Conservation (phyloP, 2,797 vertebrate genomes). For the Anguilla marmorata region DNA sequence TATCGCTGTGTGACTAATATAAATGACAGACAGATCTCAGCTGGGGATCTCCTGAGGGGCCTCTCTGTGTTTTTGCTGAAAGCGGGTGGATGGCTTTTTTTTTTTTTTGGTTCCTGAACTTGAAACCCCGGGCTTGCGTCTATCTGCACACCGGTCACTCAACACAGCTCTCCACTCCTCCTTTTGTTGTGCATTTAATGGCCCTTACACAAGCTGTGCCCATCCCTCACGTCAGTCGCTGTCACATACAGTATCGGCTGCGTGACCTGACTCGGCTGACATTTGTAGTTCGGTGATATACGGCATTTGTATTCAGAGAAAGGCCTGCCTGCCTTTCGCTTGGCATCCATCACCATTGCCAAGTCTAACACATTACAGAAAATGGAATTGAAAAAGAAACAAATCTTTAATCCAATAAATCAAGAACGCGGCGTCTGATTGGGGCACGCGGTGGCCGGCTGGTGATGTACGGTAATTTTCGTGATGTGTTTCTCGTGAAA, state of each 20-base stretch:
- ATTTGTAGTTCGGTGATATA: constrained; percentile 17
- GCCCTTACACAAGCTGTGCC: background rate
- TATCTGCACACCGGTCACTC: background rate
- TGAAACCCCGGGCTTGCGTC: background rate
- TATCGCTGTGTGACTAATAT: background rate
- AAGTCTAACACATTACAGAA: background rate
- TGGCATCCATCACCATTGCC: constrained; percentile 9
- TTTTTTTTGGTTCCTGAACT: background rate
- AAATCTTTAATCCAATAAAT: background rate
- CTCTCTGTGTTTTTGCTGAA: background rate
- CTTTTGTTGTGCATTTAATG: background rate
- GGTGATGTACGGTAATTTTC: background rate
- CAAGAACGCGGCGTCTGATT: background rate
- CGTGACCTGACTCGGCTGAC: background rate
- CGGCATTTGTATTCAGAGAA: constrained; percentile 13
- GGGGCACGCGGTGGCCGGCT: background rate
- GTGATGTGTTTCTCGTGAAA: background rate
- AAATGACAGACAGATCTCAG: background rate
- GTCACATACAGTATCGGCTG: background rate
- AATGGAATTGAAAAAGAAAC: background rate
- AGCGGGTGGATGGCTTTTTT: background rate
- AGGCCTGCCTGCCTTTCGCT: background rate
- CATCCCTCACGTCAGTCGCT: constrained; percentile 14
- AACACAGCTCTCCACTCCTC: background rate
- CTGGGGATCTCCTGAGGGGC: constrained; percentile 2